Base-by-base conservation (phyloP, 2,888 invertebrate genomes). In the Sipha maydis region DNA sequence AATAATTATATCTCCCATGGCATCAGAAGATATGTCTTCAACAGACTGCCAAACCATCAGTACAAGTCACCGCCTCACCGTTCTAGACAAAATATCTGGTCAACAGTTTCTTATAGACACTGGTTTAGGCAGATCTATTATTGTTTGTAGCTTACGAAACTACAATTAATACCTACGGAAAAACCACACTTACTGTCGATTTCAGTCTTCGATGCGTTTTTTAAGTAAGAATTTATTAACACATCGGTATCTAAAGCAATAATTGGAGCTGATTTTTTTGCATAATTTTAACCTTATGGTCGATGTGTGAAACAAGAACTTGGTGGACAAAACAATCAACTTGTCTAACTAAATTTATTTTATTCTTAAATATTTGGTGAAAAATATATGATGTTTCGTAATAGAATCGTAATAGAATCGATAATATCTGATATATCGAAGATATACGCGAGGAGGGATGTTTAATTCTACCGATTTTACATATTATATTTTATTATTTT, bases 121-220 rank as follows among this genome's bases (percentile, higher is more conserved):
- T 34, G 90, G 89, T 8, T 89, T 90, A 4, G 90, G 90, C 25
- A 85, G 89, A 19, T 90, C 90, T 3, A 77, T 90, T 3, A 41
- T 90, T 89, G 3, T 75, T 75, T 19, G 89, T 83, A 25, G 82
- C 85, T n/a, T 78, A 85, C 25, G 48, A 69, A 4, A 84, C 83
- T 2, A n/a, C 34, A 1, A 85, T 89, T 7, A 75, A 82, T 8
- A 89, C 86, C 7, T 89, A 67, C 28, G 85, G 89, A 34, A 41
- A 80, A 48, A 17, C 14, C 1, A 14, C 28, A 56, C 1, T 88
- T 25, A 31, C 69, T 2, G 3, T 88, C 11, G 56, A 79, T 54
- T 28, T 79, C 2, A 56, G 38, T 3, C 17, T 88, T 28, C 31
- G 88, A 3, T 48, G 75, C 0, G 21, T 4, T 1, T n/a, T 88